Base-by-base conservation (phyloP, 2,888 invertebrate genomes). In the Anagyrus pseudococci region DNA sequence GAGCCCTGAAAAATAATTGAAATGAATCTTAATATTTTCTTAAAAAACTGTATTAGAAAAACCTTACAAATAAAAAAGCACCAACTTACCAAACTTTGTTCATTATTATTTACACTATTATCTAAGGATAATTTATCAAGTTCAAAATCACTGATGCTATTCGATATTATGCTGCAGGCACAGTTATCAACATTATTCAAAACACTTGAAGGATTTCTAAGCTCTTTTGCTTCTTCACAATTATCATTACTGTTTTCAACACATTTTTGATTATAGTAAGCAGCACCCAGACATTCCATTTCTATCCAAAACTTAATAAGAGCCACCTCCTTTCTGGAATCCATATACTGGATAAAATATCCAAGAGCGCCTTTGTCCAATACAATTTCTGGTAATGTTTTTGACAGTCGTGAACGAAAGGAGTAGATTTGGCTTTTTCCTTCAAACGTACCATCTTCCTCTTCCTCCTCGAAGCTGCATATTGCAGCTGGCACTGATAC, bases 321-420 rank as follows among this genome's bases (percentile, higher is more conserved):
- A 20, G 85, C 81, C 58, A 89, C 81, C 58, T 87, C 86, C 61
- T 88, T 88, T 68, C 87, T 85, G n/a, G 88, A 84, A 74, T 94
- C 93, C 87, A 96, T 87, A 80, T 88, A 96, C 74, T 94, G 92
- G 58, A 93, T 86, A 78, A 96, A 93, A 81, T 93, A 92, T 49
- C 89, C 89, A 25, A 95, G 83, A 59, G 92, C 92, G 76, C 88
- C 88, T 77, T 91, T 91, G 80, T 94, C 93, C 25, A 85, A 82
- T 17, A 96, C 83, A 68, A 93, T 88, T 73, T 94, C 91, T 63
- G 85, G 82, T 64, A 96, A 83, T 55, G 87, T 89, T 82, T 92
- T 88, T 4, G 92, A 90, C 56, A 95, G 83, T 61, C 88, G 86
- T 0, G 90, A 90, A 50, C 72, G 68, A 69, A 84, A 83, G 69